phyloP scores from a whole-genome alignment of 2,113 vertebrate genomes.

The Tetrax tetrax region DNA sequence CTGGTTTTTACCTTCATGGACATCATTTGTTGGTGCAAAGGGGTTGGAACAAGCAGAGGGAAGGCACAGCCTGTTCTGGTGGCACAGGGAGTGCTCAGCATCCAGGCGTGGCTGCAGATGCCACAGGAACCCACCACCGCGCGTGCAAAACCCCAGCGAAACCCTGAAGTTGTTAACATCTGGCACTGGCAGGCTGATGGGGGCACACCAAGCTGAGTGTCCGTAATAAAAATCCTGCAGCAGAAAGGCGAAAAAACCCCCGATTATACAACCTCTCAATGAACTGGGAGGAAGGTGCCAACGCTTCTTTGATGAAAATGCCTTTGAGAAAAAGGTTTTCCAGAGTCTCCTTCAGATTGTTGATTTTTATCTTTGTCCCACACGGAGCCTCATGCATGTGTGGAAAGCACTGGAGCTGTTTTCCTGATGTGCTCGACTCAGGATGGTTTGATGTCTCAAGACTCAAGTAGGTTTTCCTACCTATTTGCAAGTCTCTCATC shows the following conservation, averaged over 20 bases:
- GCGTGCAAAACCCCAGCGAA: not conserved
- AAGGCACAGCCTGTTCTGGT: not conserved
- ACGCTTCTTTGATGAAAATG: not conserved
- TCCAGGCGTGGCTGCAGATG: not conserved
- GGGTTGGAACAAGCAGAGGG: not conserved
- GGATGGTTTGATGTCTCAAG: not conserved
- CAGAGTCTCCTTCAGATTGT: not conserved
- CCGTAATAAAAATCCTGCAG: constrained; percentile 3
- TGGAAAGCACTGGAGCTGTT: not conserved
- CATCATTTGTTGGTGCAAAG: not conserved
- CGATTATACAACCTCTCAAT: not conserved
- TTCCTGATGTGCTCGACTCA: not conserved
- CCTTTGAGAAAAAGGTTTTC: not conserved
- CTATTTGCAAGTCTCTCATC: not conserved
- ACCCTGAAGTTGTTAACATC: not conserved
- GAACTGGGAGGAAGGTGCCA: not conserved
- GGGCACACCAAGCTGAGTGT: not conserved
- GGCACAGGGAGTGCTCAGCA: not conserved
- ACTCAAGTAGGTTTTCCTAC: not conserved
- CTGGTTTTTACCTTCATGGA: not conserved
- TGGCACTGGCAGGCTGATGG: not conserved
- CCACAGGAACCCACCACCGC: not conserved
- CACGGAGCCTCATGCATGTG: not conserved
- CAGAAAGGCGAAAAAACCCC: not conserved
- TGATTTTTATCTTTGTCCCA: not conserved